These are phyloP conservation scores for Salarias fasciatus DNA, from an alignment of 2,797 vertebrate species.

Conservation along the genomic window DNA sequence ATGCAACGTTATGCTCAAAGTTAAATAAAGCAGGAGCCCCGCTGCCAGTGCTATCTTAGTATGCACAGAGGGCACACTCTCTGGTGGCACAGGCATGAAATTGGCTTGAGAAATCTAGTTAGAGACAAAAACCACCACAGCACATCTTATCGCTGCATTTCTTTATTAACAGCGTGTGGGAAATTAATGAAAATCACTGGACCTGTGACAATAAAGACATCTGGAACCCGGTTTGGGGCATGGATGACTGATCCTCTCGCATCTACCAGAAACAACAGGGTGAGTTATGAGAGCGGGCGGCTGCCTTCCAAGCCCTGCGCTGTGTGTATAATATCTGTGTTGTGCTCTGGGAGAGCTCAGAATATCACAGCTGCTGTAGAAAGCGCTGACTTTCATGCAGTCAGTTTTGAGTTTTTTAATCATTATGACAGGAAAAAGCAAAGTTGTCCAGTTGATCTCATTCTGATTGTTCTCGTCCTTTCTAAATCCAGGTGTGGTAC, in stretches of 20 bases:
- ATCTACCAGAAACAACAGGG: slow-evolving; percentile 93
- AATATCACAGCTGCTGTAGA: slow-evolving; percentile 8
- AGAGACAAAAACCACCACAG: slow-evolving; percentile 60
- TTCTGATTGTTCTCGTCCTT: slow-evolving; percentile 43
- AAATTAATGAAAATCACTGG: slow-evolving; percentile 99
- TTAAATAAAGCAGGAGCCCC: slow-evolving; percentile 37
- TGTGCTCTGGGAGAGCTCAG: slow-evolving; percentile 14
- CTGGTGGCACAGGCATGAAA: slow-evolving; percentile 76
- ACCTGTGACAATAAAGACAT: slow-evolving; percentile 96
- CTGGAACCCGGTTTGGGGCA: slow-evolving; percentile 97
- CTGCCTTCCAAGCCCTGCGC: slow-evolving; percentile 27
- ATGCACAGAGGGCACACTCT: slow-evolving; percentile 66
- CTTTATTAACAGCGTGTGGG: slow-evolving; percentile 93
- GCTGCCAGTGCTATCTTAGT: slow-evolving; percentile 59
- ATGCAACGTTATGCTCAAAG: slow-evolving; percentile 30
- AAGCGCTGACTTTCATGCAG: neutral
- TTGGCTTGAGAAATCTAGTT: slow-evolving; percentile 79
- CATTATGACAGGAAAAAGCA: too few relatives aligned
- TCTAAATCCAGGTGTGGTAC: slow-evolving; percentile 99
- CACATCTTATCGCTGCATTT: slow-evolving; percentile 79
- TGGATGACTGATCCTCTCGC: slow-evolving; percentile 98
- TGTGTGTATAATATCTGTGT: slow-evolving; percentile 20
- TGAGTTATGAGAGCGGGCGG: slow-evolving; percentile 77
- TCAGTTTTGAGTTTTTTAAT: neutral
- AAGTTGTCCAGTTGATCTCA: too few relatives aligned